phyloP scores from a whole-genome alignment of 1,140 invertebrate genomes.

The Chymomyza costata region DNA sequence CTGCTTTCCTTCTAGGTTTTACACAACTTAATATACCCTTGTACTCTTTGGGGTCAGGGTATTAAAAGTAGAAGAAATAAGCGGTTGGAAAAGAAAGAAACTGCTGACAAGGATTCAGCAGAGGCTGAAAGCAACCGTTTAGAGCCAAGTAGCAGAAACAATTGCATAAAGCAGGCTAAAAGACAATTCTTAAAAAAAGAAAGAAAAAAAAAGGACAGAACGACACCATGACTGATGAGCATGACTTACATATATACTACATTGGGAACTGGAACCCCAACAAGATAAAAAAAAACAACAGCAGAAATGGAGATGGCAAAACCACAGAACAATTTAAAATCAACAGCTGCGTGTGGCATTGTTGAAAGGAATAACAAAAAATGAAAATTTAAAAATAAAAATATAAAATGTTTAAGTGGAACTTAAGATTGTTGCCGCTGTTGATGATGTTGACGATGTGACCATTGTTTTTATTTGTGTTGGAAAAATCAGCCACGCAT shows the following conservation, averaged over 20 bases:
- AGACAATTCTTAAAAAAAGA: constrained; percentile 29
- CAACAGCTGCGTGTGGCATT: constrained; percentile 58
- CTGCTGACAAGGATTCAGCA: constrained; percentile 52
- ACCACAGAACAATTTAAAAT: constrained; percentile 64
- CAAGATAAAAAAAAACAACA: neutral
- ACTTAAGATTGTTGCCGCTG: constrained; percentile 25
- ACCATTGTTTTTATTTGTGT: constrained; percentile 6
- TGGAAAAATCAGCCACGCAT: neutral
- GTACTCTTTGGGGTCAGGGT: too few species aligned
- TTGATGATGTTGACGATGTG: neutral
- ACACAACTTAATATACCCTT: too few species aligned
- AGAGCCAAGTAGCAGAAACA: constrained; percentile 61
- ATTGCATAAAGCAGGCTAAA: constrained; percentile 41
- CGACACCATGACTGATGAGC: too few species aligned
- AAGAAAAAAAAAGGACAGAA: too few species aligned
- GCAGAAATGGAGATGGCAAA: constrained; percentile 36
- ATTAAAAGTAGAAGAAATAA: too few species aligned
- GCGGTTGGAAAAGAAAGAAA: constrained; percentile 27
- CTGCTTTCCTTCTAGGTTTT: too few species aligned
- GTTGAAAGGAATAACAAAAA: too few species aligned
- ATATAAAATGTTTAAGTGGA: constrained; percentile 35
- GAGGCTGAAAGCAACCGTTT: constrained; percentile 57
- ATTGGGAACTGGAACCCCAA: constrained; percentile 13
- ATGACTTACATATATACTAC: constrained; percentile 15
- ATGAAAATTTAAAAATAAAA: too few species aligned